Evolutionary conservation across 2,888 invertebrate genomes (phyloP).

Genomic region (Drosophila quinaria): DNA sequence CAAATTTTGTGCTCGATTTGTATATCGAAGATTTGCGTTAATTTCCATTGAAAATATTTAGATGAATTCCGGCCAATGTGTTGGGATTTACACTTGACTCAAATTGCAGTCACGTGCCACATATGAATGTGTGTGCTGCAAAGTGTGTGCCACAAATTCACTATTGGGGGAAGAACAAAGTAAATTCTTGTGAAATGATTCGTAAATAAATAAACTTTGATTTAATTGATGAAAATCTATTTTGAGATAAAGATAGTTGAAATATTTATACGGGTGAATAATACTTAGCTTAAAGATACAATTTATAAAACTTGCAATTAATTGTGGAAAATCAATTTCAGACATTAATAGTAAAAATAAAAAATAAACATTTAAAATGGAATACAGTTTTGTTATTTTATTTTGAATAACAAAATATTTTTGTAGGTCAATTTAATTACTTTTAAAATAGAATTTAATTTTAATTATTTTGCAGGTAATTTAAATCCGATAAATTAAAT

Average conservation of each 20-base stretch:
- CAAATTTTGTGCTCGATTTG: constrained; percentile 80
- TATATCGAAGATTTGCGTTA: constrained; percentile 70
- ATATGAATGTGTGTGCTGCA: constrained; percentile 44
- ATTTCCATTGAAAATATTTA: constrained; percentile 61
- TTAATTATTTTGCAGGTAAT: too few relatives aligned
- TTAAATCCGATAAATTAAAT: too few relatives aligned
- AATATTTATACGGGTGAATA: too few relatives aligned
- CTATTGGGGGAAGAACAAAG: neutral
- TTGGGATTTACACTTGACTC: constrained; percentile 63
- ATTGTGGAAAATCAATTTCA: too few relatives aligned
- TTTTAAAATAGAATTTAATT: too few relatives aligned
- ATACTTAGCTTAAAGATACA: too few relatives aligned
- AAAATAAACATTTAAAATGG: too few relatives aligned
- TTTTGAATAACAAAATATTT: too few relatives aligned
- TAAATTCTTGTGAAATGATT: neutral
- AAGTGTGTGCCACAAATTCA: constrained; percentile 7
- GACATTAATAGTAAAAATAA: too few relatives aligned
- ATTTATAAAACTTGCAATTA: too few relatives aligned
- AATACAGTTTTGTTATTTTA: too few relatives aligned
- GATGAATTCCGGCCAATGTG: constrained; percentile 48
- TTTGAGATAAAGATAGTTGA: neutral
- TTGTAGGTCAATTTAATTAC: too few relatives aligned
- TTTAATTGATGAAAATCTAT: neutral
- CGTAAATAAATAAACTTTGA: constrained; percentile 5
- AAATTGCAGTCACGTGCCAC: constrained; percentile 72